Base-by-base conservation (phyloP, 2,113 vertebrate species). In the Mustela lutreola region DNA sequence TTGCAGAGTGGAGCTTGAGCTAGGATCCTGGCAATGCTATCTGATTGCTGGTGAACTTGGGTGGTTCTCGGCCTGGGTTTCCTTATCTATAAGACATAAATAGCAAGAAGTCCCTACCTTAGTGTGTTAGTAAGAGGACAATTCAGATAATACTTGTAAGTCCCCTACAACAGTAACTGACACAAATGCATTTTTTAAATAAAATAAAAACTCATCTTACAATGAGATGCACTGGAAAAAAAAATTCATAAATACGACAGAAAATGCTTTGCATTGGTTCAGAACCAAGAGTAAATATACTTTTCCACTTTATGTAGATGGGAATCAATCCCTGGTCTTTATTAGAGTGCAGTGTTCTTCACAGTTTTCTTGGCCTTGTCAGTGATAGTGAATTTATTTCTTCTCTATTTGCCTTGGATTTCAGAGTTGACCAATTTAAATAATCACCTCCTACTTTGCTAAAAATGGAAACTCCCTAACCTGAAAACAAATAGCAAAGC, bases 371-470 rank as follows among this genome's bases (percentile, higher is more conserved):
- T 53, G 10, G 2, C 24, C 26, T 58, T 1, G 24, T 62, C 81
- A 11, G 9, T 10, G 21, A 21, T 0, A 6, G 12, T 33, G 28
- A 11, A 0, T 14, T 45, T 12, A 48, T n/a, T n/a, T 76, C 42
- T n/a, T 5, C 1, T 60, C 31, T 4, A 10, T 21, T 58, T 82
- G 39, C 62, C 48, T 71, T 21, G 28, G 42, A 5, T 2, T 22
- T 33, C 50, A 50, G 56, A 50, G 3, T 5, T 11, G 50, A 31
- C 70, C 62, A 45, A 11, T 81, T 53, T 48, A 86, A 82, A 62
- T 19, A 33, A 39, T 45, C 33, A 7, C 5, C 8, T 22, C 87
- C 15, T 15, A 5, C 36, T 36, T 6, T 10, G 70, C 39, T 39
- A 24, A 79, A 31, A 33, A 48, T 4, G 39, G 70, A 39, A 16